These are phyloP conservation scores for Vimba vimba DNA, from an alignment of 2,113 vertebrate genomes.

Conservation along the genomic window DNA sequence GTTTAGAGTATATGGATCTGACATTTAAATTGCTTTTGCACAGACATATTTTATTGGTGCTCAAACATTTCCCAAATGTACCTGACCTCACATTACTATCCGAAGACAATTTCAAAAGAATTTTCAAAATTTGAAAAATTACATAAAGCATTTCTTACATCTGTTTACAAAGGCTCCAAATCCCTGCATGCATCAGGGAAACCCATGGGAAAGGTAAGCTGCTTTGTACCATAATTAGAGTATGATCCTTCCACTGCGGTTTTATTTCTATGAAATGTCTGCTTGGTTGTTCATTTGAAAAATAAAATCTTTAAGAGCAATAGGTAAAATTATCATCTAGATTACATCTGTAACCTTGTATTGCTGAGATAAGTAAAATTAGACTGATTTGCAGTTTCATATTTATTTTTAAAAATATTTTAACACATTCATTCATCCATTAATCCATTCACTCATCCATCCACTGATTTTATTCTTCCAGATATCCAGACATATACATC, in stretches of 20 bases:
- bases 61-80: not conserved
- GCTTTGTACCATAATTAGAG: not conserved
- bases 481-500: not conserved
- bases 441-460: not conserved
- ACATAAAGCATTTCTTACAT: not conserved
- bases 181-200: not conserved
- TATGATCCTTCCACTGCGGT: not conserved
- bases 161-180: not conserved
- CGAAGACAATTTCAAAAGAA: not conserved
- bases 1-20: too few species aligned
- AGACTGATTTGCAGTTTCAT: not conserved
- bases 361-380: not conserved
- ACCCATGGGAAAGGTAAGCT: not conserved
- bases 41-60: not conserved
- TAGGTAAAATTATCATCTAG: not conserved
- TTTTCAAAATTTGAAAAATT: not conserved
- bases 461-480: not conserved
- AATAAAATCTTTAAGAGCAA: not conserved
- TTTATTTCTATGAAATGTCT: not conserved
- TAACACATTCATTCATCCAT: not conserved
- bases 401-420: slow-evolving; percentile 23
- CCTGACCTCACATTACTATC: not conserved
- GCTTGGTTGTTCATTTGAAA: not conserved
- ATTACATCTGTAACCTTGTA: not conserved
- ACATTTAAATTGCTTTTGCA: too few species aligned